A percentile compares a stretch with the other conserved stretches of the same genome.
phyloP scores from a whole-genome alignment of 2,113 vertebrate species.

The Xerus inauris region DNA sequence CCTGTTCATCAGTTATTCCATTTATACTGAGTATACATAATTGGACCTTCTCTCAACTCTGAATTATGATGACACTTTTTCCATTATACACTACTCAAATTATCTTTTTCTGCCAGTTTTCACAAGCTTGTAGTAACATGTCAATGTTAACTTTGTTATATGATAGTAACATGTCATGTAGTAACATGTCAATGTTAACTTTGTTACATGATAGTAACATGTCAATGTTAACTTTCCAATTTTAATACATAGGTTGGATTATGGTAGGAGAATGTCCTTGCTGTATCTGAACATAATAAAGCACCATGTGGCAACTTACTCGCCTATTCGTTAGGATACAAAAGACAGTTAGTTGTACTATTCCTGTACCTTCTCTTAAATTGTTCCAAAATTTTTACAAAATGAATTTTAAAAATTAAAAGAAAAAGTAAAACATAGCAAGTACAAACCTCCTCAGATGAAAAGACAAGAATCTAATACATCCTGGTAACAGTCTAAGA shows the following conservation, averaged over 20 bases:
- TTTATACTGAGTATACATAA: not conserved
- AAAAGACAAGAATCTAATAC: conserved; percentile 19
- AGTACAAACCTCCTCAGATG: conserved; percentile 21
- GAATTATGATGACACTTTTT: not conserved
- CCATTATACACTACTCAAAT: not conserved
- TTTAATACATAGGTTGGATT: not conserved
- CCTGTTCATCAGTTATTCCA: not conserved
- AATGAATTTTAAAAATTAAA: conserved; percentile 23
- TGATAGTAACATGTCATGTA: no score
- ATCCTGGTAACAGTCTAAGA: not conserved
- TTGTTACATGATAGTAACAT: not conserved
- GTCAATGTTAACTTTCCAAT: not conserved
- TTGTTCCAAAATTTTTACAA: conserved; percentile 9
- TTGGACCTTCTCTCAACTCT: not conserved
- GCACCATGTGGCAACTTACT: not conserved
- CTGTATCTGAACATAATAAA: not conserved
- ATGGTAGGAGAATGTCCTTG: not conserved
- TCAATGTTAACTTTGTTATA: not conserved
- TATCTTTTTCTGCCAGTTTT: not conserved
- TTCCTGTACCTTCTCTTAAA: conserved; percentile 22
- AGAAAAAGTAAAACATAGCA: not conserved
- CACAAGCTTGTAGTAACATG: not conserved
- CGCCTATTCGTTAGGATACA: not conserved
- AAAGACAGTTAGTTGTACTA: not conserved
- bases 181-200: not conserved